phyloP scores from a whole-genome alignment of 2,113 vertebrate genomes.

The Mustelus asterias region DNA sequence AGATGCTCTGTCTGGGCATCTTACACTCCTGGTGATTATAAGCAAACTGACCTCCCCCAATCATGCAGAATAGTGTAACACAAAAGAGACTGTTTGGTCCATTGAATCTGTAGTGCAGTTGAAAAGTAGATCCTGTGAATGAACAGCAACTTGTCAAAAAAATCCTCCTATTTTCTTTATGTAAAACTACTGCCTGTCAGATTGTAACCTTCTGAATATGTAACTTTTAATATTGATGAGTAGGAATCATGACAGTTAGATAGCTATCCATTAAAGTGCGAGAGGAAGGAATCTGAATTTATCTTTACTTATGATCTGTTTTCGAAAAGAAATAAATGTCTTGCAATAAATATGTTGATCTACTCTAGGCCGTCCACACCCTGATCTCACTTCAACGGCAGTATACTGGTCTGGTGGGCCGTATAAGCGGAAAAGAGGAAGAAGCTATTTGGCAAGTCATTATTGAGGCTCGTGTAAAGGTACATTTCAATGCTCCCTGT shows the following conservation, averaged over 20 bases:
- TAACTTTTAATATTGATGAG: background rate
- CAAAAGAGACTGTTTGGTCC: background rate
- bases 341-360: background rate
- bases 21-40: background rate
- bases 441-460: slow-evolving; percentile 70
- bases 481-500: slow-evolving; percentile 42
- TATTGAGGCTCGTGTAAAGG: slow-evolving; percentile 69
- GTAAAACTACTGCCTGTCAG: background rate
- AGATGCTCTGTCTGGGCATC: background rate
- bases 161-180: background rate
- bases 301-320: background rate
- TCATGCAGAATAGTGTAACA: background rate
- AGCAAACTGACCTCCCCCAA: too few species aligned
- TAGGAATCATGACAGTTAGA: background rate
- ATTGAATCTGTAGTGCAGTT: background rate
- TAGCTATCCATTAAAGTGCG: background rate
- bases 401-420: slow-evolving; percentile 58
- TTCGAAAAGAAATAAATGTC: background rate
- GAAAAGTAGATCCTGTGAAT: background rate
- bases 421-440: slow-evolving; percentile 63
- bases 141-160: background rate
- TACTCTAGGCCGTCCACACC: slow-evolving; percentile 61
- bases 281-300: background rate
- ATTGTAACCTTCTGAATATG: background rate
- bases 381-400: slow-evolving; percentile 65